Base-by-base conservation (phyloP, 1,140 invertebrate genomes). In the Neodiprion lecontei region DNA sequence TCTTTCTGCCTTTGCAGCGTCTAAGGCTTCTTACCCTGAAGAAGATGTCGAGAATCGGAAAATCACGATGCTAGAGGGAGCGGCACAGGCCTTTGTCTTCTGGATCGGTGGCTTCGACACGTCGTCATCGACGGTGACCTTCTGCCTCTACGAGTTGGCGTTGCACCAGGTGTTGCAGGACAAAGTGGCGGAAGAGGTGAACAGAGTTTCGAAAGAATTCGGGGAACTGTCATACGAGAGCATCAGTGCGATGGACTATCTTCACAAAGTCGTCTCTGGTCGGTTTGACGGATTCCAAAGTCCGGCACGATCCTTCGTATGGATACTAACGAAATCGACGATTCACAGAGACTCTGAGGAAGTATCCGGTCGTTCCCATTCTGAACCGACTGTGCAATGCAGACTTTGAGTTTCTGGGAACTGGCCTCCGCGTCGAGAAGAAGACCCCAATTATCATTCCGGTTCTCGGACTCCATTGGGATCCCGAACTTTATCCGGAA, bases 401-500 rank as follows among this genome's bases (percentile, higher is more conserved):
- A 47, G 84, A 89, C 69, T 90, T 89, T 73, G 78, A 79, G 48
- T 74, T 90, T 4, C 88, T 87, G 0, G 80, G 80, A 3, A 84
- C 81, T 0, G 74, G 88, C 40, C 67, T 88, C 1, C 73, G 85
- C 1, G 80, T 91, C 0, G 78, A 87, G 72, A 88, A 89, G 73
- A 90, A 88, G 11, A 89, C 86, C 9, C 81, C 82, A 1, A 79
- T 91, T 11, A 74, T 87, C 7, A 84, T 91, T 28, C 83, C 89
- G 0, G 70, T 88, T 2, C 73, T 81, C 21, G 89, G 84, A 7
- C 76, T 90, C 1, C 89, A 91, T 9, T 81, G 78, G 9, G 90
- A 94, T 78, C 80, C 89, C 0, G 81, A 91, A 70, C 88, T 89
- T 74, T 95, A 90, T 82, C 90, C 92, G 0, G 86, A 94, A 73